A percentile compares a stretch with the other conserved stretches of the same genome.
phyloP scores from a whole-genome alignment of 2,888 invertebrate genomes.

The Heteromyza rotundicornis region DNA sequence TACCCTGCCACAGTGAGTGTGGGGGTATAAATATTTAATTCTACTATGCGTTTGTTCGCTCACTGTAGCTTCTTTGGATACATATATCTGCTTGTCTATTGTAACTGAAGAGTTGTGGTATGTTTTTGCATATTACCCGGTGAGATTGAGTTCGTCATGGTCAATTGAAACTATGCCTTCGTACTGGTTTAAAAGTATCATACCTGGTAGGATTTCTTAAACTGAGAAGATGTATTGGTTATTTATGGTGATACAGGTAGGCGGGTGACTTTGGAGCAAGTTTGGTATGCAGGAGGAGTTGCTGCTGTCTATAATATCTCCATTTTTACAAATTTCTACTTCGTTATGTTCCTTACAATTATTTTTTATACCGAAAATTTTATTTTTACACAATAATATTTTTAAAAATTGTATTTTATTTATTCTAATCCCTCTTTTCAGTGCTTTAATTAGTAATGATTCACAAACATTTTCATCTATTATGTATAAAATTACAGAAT shows the following conservation, averaged over 20 bases:
- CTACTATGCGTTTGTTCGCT: too few species aligned
- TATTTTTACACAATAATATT: constrained; percentile 5
- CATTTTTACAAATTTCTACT: background rate
- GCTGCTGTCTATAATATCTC: background rate
- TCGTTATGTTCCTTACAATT: constrained; percentile 7
- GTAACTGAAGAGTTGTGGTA: background rate
- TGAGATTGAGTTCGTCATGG: background rate
- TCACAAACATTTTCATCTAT: background rate
- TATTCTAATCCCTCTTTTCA: constrained; percentile 1
- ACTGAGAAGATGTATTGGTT: constrained; percentile 2
- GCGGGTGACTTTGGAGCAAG: constrained; percentile 2
- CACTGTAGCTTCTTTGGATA: background rate
- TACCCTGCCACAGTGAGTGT: too few species aligned
- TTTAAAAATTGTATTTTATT: background rate
- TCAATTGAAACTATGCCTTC: background rate
- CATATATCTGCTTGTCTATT: background rate
- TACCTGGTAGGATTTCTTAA: constrained; percentile 7
- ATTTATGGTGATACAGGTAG: constrained; percentile 6
- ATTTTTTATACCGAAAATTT: background rate
- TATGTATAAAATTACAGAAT: constrained; percentile 2
- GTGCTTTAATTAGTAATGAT: constrained; percentile 4
- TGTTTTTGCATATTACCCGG: background rate
- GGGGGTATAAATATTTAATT: too few species aligned
- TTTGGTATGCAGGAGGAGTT: constrained; percentile 8
- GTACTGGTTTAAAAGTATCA: constrained; percentile 9